These are phyloP conservation scores for Adelognathus sp. DNA, from an alignment of 2,888 invertebrate genomes.

Conservation along the genomic window DNA sequence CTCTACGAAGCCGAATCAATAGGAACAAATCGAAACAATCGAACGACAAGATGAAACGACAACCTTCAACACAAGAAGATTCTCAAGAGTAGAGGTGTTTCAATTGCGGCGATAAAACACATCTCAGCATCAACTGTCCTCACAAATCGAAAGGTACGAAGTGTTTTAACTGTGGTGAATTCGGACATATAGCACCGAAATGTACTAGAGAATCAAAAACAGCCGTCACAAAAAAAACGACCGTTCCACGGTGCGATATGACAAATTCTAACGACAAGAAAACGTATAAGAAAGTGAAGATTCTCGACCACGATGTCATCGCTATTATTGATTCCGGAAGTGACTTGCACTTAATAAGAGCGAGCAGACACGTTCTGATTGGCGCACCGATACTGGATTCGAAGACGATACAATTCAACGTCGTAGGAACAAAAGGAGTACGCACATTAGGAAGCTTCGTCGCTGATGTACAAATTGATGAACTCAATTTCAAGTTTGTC, in stretches of 20 bases:
- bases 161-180: not conserved
- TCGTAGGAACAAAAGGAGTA: conserved; percentile 1
- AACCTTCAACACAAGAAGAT: not conserved
- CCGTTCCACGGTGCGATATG: conserved; percentile 5
- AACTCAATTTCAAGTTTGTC: conserved; percentile 19
- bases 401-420: conserved; percentile 17
- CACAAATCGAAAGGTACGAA: not conserved
- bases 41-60: not conserved
- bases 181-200: not conserved
- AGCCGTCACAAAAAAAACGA: not conserved
- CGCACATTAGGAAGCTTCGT: conserved; percentile 45
- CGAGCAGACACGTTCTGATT: conserved; percentile 32
- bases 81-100: not conserved
- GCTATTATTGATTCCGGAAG: conserved; percentile 40
- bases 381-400: conserved; percentile 31
- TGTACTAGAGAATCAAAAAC: not conserved
- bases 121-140: conserved; percentile 10
- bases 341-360: conserved; percentile 43
- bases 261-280: conserved; percentile 34
- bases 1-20: too few species aligned
- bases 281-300: conserved; percentile 44
- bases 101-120: conserved; percentile 1
- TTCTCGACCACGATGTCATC: conserved; percentile 24
- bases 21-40: not conserved
- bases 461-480: conserved; percentile 35